Percentiles rank a stretch among this genome's conserved stretches.
phyloP scores from a whole-genome alignment of 2,888 invertebrate genomes.

The Eristalis arbustorum region DNA sequence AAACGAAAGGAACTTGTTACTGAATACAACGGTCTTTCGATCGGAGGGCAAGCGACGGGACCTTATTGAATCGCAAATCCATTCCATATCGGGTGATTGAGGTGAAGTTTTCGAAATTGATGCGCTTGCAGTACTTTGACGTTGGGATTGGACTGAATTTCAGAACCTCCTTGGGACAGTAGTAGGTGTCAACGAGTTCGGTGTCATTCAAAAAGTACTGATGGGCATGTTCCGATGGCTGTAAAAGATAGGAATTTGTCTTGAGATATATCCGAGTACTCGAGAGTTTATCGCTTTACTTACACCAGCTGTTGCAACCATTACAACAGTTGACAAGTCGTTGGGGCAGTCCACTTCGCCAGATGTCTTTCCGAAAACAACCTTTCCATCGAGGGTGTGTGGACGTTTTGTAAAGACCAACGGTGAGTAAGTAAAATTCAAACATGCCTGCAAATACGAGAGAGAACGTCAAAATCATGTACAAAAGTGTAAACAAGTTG shows the following conservation, averaged over 20 bases:
- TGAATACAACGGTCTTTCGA: background rate
- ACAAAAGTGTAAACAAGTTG: background rate
- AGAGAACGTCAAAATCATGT: background rate
- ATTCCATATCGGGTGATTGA: conserved; percentile 78
- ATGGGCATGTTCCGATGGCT: conserved; percentile 79
- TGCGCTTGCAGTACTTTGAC: conserved; percentile 78
- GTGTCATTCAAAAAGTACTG: conserved; percentile 77
- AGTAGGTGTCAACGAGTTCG: conserved; percentile 76
- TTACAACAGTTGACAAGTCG: conserved; percentile 75
- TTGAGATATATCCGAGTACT: background rate
- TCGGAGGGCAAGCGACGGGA: conserved; percentile 62
- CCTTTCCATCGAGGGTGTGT: conserved; percentile 76
- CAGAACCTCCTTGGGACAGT: conserved; percentile 79
- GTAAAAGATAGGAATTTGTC: background rate
- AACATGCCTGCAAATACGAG: conserved; percentile 74
- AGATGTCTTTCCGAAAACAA: conserved; percentile 76
- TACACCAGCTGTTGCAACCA: conserved; percentile 78
- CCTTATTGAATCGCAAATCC: conserved; percentile 78
- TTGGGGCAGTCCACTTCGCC: conserved; percentile 75
- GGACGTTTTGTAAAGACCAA: conserved; percentile 79
- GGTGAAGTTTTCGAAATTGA: conserved; percentile 79
- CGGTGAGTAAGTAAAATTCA: conserved; percentile 78
- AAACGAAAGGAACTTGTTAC: background rate
- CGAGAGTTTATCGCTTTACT: conserved; percentile 61
- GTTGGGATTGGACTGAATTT: conserved; percentile 80